Conservation (phyloP, 2,797 vertebrate genomes). For the Phrynocephalus vlangalii region DNA sequence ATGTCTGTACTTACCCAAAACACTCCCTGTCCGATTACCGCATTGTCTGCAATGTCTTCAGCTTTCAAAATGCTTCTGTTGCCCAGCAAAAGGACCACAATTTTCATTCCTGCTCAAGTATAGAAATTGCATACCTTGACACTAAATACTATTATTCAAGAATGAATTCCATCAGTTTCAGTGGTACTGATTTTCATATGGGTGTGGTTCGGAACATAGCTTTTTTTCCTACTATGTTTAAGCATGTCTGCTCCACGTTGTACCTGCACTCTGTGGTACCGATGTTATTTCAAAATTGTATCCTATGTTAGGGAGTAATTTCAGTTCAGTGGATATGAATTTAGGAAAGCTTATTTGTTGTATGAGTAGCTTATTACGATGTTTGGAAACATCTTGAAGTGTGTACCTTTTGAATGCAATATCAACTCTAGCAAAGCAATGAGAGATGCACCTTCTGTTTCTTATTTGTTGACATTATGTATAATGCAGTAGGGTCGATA, state of each 20-base stretch:
- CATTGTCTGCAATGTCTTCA: constrained; percentile 21
- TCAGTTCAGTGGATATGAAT: accelerated
- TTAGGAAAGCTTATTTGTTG: constrained; percentile 21
- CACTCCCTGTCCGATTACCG: not conserved
- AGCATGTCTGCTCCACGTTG: constrained; percentile 34
- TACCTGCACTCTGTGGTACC: constrained; percentile 22
- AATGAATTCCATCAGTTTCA: constrained; percentile 16
- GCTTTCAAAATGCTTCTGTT: constrained; percentile 36
- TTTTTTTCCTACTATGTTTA: not conserved
- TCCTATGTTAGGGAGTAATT: not conserved
- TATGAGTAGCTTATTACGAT: constrained; percentile 22
- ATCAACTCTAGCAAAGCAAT: constrained; percentile 34
- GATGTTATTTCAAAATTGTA: constrained; percentile 14
- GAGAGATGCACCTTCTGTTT: constrained; percentile 28
- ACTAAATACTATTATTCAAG: constrained; percentile 24
- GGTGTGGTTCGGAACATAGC: constrained; percentile 15
- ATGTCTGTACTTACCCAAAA: not conserved
- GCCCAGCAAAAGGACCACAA: constrained; percentile 7
- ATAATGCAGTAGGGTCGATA: not conserved
- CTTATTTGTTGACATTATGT: constrained; percentile 41
- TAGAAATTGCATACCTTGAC: not conserved
- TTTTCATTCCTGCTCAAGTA: constrained; percentile 24
- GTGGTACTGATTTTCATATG: not conserved
- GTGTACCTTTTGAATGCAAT: not conserved
- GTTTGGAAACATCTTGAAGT: constrained; percentile 7